Percentiles rank a stretch among this genome's conserved stretches.
Conservation (phyloP, 64 coral and sea anemone genomes). For the Stylophora pistillata region DNA sequence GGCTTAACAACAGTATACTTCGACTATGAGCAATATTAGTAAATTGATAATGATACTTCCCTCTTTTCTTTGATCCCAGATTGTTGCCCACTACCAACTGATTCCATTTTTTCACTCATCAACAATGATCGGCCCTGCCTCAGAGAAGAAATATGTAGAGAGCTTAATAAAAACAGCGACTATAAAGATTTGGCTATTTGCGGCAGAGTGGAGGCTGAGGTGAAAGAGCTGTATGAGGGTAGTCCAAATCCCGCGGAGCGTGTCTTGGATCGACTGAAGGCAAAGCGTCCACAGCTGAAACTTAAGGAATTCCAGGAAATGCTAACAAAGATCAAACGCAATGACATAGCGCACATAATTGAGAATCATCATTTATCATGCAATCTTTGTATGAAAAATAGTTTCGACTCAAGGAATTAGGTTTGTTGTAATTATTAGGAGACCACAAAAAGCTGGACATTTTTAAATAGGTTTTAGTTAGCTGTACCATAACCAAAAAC, state of each 20-base stretch:
- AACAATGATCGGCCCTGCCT: conserved; percentile 19
- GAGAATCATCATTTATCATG: conserved; percentile 20
- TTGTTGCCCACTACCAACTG: neutral
- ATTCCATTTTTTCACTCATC: conserved; percentile 24
- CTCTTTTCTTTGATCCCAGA: neutral
- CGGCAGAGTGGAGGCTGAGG: neutral
- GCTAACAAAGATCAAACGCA: neutral
- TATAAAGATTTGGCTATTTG: neutral
- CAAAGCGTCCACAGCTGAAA: neutral
- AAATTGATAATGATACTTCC: too few relatives aligned
- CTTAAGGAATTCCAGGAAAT: conserved; percentile 7
- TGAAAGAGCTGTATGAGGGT: neutral
- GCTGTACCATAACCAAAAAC: neutral
- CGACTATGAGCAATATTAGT: neutral
- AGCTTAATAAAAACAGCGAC: neutral
- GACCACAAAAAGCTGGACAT: neutral
- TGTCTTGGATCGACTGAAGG: conserved; percentile 15
- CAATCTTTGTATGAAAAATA: conserved; percentile 8
- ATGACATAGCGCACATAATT: neutral
- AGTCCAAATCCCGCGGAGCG: conserved; percentile 18
- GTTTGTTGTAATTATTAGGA: neutral
- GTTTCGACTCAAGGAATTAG: conserved; percentile 14
- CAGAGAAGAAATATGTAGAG: conserved; percentile 10
- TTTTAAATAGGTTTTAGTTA: neutral
- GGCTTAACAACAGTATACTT: too few relatives aligned